phyloP scores from a whole-genome alignment of 2,113 vertebrate species.

The Neolamprologus falcicula region DNA sequence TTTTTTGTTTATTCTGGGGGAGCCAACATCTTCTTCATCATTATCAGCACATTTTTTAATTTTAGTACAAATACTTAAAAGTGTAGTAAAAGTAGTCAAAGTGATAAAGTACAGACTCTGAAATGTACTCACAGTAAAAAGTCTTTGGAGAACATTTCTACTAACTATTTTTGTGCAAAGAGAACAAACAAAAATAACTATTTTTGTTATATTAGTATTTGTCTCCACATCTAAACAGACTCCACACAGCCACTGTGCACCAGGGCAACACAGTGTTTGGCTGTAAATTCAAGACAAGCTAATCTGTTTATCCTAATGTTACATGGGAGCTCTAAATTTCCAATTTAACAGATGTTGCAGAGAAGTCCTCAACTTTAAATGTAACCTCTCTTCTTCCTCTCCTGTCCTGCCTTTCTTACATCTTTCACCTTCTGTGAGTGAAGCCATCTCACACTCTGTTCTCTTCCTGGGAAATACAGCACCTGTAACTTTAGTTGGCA shows the following conservation, averaged over 20 bases:
- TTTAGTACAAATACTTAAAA: neutral
- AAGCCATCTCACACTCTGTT: neutral
- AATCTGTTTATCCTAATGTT: neutral
- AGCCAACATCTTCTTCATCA: neutral
- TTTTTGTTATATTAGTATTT: neutral
- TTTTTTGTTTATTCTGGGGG: neutral
- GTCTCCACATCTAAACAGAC: neutral
- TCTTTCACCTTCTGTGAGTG: neutral
- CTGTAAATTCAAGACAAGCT: neutral
- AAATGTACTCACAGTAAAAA: neutral
- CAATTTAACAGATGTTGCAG: neutral
- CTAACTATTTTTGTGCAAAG: neutral
- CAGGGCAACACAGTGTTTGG: neutral
- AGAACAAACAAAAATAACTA: neutral
- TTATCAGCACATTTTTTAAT: neutral
- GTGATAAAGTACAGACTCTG: neutral
- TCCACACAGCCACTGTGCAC: neutral
- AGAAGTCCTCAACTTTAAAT: neutral
- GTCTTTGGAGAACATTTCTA: neutral
- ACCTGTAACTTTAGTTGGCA: neutral
- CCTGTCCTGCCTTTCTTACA: neutral
- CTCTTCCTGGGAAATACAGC: neutral
- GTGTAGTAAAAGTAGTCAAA: neutral
- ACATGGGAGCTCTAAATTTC: neutral
- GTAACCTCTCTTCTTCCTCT: neutral